A percentile compares a stretch with the other conserved stretches of the same genome.
Conservation (phyloP, 2,113 vertebrate genomes). For the Trochalopteron elliotii region DNA sequence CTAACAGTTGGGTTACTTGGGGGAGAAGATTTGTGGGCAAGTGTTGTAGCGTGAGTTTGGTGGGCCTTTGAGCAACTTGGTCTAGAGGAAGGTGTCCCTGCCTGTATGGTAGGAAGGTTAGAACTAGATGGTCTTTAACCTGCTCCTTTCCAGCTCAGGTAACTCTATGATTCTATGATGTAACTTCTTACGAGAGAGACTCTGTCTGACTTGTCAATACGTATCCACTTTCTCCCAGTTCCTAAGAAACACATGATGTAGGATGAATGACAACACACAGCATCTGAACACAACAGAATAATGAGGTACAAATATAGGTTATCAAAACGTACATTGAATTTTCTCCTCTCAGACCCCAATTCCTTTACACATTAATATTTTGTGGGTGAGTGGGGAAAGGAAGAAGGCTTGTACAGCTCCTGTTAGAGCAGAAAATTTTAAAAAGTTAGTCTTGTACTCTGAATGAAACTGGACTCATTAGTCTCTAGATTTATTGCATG, state of each 20-base stretch:
- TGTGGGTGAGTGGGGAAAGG: not conserved
- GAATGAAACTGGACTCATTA: not conserved
- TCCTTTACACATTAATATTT: not conserved
- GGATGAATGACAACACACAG: not conserved
- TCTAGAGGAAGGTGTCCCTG: not conserved
- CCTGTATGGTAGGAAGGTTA: not conserved
- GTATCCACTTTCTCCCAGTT: not conserved
- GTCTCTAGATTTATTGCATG: not conserved
- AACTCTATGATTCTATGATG: not conserved
- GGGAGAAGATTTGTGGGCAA: not conserved
- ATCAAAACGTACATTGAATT: not conserved
- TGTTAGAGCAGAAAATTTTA: not conserved
- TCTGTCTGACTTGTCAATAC: not conserved
- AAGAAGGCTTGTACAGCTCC: not conserved
- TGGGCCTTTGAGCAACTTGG: not conserved
- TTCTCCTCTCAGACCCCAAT: not conserved
- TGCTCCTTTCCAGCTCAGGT: not conserved
- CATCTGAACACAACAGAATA: not conserved
- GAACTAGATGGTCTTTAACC: not conserved
- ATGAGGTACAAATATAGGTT: not conserved
- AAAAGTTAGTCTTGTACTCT: not conserved
- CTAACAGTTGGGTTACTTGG: not conserved
- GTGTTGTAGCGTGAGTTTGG: not conserved
- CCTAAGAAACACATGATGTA: not conserved
- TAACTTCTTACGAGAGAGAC: not conserved